A percentile compares a stretch with the other conserved stretches of the same genome.
These are phyloP conservation scores for Corynorhinus townsendii DNA, from an alignment of 2,113 vertebrate species.

Conservation along the genomic window DNA sequence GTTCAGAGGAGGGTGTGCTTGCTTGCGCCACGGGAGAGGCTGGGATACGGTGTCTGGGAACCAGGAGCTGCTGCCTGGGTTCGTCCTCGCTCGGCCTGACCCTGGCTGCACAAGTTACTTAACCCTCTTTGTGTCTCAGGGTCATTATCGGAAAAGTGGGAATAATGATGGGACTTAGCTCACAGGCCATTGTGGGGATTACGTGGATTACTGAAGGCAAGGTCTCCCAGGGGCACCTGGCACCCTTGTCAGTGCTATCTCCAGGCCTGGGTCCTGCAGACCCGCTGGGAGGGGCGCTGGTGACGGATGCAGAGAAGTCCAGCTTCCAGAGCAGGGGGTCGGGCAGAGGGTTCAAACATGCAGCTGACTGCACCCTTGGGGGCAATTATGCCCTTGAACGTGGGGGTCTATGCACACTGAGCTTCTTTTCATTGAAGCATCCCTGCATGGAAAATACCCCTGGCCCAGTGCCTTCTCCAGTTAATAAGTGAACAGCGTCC, in stretches of 20 bases:
- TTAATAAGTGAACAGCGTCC: not conserved
- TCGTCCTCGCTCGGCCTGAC: not conserved
- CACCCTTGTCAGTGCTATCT: accelerated
- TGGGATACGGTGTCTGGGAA: not conserved
- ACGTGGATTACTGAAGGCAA: not conserved
- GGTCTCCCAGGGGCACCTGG: not conserved
- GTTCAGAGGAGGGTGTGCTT: not conserved
- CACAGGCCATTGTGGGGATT: not conserved
- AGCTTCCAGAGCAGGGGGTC: not conserved
- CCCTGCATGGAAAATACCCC: not conserved
- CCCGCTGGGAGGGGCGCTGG: not conserved
- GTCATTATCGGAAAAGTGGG: not conserved
- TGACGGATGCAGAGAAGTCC: not conserved
- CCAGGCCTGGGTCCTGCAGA: not conserved
- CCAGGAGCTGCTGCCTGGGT: not conserved
- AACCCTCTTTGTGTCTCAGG: not conserved
- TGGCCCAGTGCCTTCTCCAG: not conserved
- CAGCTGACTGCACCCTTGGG: not conserved
- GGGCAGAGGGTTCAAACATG: not conserved
- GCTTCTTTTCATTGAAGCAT: not conserved
- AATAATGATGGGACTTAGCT: not conserved
- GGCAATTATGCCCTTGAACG: not conserved
- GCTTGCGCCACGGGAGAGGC: not conserved
- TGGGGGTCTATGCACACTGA: not conserved
- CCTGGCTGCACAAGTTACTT: not conserved